Evolutionary conservation across 2,113 vertebrate species (phyloP), one percentile per base, ranked within the genome.

Genomic region (Apodemus speciosus): DNA sequence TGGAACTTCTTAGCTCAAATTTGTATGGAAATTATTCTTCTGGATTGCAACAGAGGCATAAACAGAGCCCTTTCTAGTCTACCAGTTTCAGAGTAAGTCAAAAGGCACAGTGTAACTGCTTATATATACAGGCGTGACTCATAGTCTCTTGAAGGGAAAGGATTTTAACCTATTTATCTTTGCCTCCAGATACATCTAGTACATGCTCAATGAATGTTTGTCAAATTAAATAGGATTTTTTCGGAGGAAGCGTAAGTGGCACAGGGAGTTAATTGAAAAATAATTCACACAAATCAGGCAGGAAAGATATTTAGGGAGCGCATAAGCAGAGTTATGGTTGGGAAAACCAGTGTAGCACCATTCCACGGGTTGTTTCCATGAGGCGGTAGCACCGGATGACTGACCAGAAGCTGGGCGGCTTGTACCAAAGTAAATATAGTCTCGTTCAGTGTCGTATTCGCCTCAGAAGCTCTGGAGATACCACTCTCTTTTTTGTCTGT

Each of bases 21-120:
- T 87, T 77, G 27, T 91, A 85, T 85, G 94, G 80, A 96, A 94
- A 94, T 94, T 73, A 86, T 75, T 94, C 87, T 89, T n/a, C 66
- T 87, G 38, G 60, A 40, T 62, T 18, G 4, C 27, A n/a, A 89
- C 46, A 89, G 77, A 83, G n/a, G 20, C 25, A 66, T 66, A 53
- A 90, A 88, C 66, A 83, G 56, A 90, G 75, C 49, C 38, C 51
- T 32, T 89, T 93, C 72, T 81, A 89, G 89, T 88, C 93, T 73
- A 27, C 40, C 18, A 73, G 18, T 72, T 60, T 88, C n/a, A 81
- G 87, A 85, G 14, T 40, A 89, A 88, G 92, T 30, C 49, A 66
- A 92, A 86, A 89, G 51, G 84, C 6, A 25, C 1, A 49, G 62
- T 35, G 66, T 71, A 23, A 75, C 58, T 87, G 69, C 32, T 87